These are phyloP conservation scores for Anguilla obscura DNA, from an alignment of 2,797 vertebrate genomes.

Conservation along the genomic window DNA sequence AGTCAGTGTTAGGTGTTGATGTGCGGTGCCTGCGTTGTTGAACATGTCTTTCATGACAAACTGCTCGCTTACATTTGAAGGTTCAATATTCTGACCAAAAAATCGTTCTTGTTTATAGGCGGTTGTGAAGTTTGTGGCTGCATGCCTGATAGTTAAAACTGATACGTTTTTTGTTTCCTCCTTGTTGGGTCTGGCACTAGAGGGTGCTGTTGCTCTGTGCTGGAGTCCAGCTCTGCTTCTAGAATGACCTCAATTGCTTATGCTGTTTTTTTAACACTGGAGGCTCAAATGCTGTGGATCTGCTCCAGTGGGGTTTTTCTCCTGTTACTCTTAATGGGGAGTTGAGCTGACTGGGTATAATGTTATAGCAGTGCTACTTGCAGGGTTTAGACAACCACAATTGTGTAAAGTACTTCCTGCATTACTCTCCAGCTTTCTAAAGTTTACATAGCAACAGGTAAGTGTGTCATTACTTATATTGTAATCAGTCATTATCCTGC, in stretches of 20 bases:
- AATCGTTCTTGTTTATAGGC: neutral
- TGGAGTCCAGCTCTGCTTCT: neutral
- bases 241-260: neutral
- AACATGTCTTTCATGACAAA: neutral
- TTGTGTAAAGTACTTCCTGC: neutral
- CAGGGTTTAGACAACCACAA: neutral
- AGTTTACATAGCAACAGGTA: neutral
- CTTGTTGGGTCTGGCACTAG: constrained; percentile 37
- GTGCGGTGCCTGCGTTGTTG: neutral
- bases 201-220: constrained; percentile 55
- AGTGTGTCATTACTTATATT: neutral
- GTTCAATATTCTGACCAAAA: neutral
- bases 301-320: neutral
- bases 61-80: neutral
- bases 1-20: neutral
- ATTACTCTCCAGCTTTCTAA: neutral
- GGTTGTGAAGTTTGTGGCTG: neutral
- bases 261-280: neutral
- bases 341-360: neutral
- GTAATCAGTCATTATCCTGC: neutral
- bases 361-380: neutral
- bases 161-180: neutral
- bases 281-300: neutral
- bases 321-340: neutral
- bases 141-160: neutral